These are phyloP conservation scores for Melinaea marsaeus DNA, from an alignment of 2,888 invertebrate species.

Conservation along the genomic window DNA sequence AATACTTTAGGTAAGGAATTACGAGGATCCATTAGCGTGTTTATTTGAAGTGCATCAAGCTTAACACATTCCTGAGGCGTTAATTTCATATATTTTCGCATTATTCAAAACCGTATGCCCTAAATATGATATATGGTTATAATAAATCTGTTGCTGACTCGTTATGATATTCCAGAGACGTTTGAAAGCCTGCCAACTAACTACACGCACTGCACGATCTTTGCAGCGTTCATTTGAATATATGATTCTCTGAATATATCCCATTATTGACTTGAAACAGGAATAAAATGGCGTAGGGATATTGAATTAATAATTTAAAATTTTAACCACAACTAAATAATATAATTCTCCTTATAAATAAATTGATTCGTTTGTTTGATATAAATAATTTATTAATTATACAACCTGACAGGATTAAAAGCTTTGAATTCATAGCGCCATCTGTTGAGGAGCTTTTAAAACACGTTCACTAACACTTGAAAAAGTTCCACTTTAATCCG, in stretches of 20 bases:
- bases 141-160: constrained; percentile 63
- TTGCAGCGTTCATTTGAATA: constrained; percentile 23
- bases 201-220: constrained; percentile 28
- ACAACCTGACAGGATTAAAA: not conserved
- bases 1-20: not conserved
- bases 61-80: constrained; percentile 22
- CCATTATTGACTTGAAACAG: not conserved
- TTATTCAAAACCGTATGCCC: constrained; percentile 50
- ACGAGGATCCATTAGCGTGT: constrained; percentile 11
- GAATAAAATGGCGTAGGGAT: not conserved
- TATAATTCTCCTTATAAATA: too few relatives aligned
- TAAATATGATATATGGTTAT: constrained; percentile 60
- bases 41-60: constrained; percentile 21
- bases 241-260: constrained; percentile 13
- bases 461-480: constrained; percentile 7
- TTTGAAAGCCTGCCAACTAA: constrained; percentile 68
- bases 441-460: constrained; percentile 38
- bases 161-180: constrained; percentile 58
- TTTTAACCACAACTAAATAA: too few relatives aligned
- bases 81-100: constrained; percentile 41
- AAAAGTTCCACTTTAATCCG: constrained; percentile 34
- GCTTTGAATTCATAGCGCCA: constrained; percentile 47
- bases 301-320: too few relatives aligned
- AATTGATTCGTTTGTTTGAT: too few relatives aligned
- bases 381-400: too few relatives aligned